A percentile compares a stretch with the other conserved stretches of the same genome.
Evolutionary conservation across 2,797 vertebrate genomes (phyloP).

Genomic region (Oceanodroma leucorhoa): DNA sequence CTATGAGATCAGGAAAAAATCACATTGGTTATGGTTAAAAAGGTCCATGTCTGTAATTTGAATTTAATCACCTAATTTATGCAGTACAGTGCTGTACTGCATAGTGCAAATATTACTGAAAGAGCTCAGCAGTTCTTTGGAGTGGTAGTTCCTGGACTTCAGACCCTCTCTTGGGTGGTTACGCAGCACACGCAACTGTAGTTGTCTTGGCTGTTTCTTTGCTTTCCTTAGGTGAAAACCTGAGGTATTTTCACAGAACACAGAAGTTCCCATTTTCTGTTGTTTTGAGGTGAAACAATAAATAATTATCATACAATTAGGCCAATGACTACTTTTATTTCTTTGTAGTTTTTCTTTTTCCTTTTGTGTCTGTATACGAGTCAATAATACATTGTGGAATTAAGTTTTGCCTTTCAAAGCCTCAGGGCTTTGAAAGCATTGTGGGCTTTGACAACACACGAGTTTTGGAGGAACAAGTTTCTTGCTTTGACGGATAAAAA

Average conservation of each 20-base stretch:
- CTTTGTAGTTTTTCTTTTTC: background rate
- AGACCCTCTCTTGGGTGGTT: background rate
- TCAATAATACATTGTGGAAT: background rate
- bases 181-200: background rate
- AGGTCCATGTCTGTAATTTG: background rate
- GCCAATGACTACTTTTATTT: fast-evolving
- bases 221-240: background rate
- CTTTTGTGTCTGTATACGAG: background rate
- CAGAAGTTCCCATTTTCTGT: background rate
- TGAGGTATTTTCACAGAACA: background rate
- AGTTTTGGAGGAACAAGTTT: background rate
- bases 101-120: background rate
- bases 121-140: background rate
- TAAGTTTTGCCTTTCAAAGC: background rate
- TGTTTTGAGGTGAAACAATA: background rate
- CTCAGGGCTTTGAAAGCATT: background rate
- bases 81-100: background rate
- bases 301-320: background rate
- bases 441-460: background rate
- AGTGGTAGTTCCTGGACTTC: background rate
- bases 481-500: background rate
- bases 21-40: background rate
- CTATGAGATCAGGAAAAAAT: background rate
- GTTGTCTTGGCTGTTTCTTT: background rate
- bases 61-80: slow-evolving; percentile 7